These are phyloP conservation scores for Battus philenor DNA, from an alignment of 1,140 invertebrate species.

Conservation along the genomic window DNA sequence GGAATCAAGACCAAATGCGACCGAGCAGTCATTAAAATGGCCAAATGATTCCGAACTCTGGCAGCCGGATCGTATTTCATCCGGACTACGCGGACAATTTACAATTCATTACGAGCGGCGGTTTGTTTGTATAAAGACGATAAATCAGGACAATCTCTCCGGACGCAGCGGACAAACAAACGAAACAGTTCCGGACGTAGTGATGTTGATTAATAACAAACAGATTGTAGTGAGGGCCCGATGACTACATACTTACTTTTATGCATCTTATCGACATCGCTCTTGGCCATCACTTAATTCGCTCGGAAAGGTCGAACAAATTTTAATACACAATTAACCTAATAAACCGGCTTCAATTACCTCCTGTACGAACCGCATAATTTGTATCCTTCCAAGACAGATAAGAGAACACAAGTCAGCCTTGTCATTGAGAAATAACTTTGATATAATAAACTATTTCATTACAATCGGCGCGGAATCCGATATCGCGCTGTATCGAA, in stretches of 20 bases:
- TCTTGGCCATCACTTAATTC: neutral
- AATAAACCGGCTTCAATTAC: neutral
- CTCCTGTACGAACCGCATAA: neutral
- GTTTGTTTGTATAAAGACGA: slow-evolving; percentile 8
- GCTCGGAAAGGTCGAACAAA: slow-evolving; percentile 12
- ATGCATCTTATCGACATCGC: slow-evolving; percentile 3
- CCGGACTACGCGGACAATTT: slow-evolving; percentile 1
- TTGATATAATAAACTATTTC: slow-evolving; percentile 1
- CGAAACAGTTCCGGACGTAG: neutral
- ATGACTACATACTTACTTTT: neutral
- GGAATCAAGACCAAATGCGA: neutral
- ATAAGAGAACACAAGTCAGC: slow-evolving; percentile 1
- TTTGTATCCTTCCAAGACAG: neutral
- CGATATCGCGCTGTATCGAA: slow-evolving; percentile 27
- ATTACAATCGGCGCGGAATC: slow-evolving; percentile 15
- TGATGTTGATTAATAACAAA: slow-evolving; percentile 7
- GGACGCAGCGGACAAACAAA: neutral
- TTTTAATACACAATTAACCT: slow-evolving; percentile 3
- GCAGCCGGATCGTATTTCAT: too few species aligned
- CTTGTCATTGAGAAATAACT: slow-evolving; percentile 5
- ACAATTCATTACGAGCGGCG: slow-evolving; percentile 9
- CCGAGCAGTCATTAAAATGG: too few species aligned
- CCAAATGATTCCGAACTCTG: neutral
- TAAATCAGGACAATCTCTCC: slow-evolving; percentile 9
- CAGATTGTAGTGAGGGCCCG: neutral